Evolutionary conservation across 2,888 invertebrate species (phyloP), one percentile per base, ranked within the genome.

Genomic region (Dyspetes luteomarginatus): DNA sequence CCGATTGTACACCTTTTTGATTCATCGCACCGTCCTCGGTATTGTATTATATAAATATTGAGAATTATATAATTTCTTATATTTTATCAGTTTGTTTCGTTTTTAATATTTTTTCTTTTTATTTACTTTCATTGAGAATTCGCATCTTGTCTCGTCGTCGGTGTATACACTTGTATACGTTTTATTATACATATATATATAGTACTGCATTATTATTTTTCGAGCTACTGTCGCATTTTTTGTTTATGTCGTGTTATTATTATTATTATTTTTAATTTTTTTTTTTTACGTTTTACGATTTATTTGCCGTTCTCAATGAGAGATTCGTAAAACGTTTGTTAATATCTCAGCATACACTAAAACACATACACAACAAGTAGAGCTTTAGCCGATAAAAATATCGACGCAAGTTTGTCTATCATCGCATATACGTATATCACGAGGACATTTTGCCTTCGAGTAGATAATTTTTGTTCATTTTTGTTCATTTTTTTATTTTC

Each of bases 1-100:
- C 78, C 81, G 83, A 83, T 81, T 81, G 76, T 71, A 74, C 65
- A 77, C 78, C 75, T 81, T 60, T 74, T 77, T 45, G 68, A 75
- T 75, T 81, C 74, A 78, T 72, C 78, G 68, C 81, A 81, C 72
- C 72, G 78, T n/a, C 64, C 55, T 82, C 82, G 82, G 75, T 68
- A 72, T 77, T 67, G 64, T 81, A 74, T 28, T 65, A 68, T 50
- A 26, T 71, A 60, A 78, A 65, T 56, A 69, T 75, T 64, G 71
- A 69, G 73, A 74, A 30, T 76, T 69, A 55, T 78, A 81, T 83
- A 62, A 75, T 64, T 78, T 68, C 72, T 73, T 84, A 82, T 75
- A 76, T 84, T 83, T 81, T 82, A n/a, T n/a, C 55, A 22, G 3
- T 36, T 22, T 55, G 45, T 56, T 72, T 69, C 75, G 74, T 80